These are phyloP conservation scores for Cylindroiulus punctatus DNA, from an alignment of 2,888 invertebrate genomes.

Conservation along the genomic window DNA sequence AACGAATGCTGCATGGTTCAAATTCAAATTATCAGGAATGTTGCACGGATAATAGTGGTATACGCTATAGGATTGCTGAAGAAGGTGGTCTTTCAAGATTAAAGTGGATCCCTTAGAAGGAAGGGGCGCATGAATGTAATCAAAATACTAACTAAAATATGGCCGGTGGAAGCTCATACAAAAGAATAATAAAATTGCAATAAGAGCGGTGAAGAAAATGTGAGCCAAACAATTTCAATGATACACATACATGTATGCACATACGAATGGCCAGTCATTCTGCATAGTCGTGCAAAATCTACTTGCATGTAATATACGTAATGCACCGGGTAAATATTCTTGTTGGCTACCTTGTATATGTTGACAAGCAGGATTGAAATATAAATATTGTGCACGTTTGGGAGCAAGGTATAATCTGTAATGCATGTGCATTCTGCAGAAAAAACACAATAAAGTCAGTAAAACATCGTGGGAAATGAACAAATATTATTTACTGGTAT, in stretches of 20 bases:
- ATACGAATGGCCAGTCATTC: not conserved
- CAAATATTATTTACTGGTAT: too few species aligned
- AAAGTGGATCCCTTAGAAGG: not conserved
- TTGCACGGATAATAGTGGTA: too few species aligned
- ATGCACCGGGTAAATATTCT: too few species aligned
- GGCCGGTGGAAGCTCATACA: not conserved
- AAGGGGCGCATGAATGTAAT: not conserved
- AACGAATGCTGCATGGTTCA: not conserved
- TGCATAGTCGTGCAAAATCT: not conserved
- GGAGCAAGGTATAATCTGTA: too few species aligned
- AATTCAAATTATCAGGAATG: not conserved
- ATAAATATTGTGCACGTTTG: too few species aligned
- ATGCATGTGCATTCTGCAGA: too few species aligned
- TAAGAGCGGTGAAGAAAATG: not conserved
- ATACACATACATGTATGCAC: too few species aligned
- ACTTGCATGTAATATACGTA: too few species aligned
- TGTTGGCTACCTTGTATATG: too few species aligned
- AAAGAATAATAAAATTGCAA: conserved; percentile 11
- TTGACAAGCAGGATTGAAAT: too few species aligned
- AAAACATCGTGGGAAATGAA: too few species aligned
- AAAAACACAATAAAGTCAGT: too few species aligned
- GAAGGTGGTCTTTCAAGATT: not conserved
- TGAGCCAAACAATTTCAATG: not conserved
- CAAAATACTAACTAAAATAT: not conserved
- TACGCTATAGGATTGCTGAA: not conserved